These are phyloP conservation scores for Melangyna quadrimaculata DNA, from an alignment of 2,888 invertebrate genomes.

Conservation along the genomic window DNA sequence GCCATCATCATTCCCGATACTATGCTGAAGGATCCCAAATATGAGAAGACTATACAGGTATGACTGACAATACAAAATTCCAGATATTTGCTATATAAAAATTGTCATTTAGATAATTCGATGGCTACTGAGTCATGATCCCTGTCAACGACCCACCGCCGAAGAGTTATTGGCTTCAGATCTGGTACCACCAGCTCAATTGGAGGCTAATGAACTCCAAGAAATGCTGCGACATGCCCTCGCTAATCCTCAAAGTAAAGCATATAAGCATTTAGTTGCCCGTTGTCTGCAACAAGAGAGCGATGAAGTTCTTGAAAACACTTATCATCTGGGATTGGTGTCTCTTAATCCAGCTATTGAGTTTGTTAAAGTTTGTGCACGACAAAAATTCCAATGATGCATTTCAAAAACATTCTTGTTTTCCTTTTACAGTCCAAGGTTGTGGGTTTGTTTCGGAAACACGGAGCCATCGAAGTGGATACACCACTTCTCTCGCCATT, in stretches of 20 bases:
- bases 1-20: constrained; percentile 88
- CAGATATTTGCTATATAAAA: not conserved
- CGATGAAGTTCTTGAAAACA: constrained; percentile 84
- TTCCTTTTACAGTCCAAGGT: constrained; percentile 78
- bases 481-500: constrained; percentile 92
- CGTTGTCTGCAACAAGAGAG: constrained; percentile 80
- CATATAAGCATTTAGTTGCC: constrained; percentile 87
- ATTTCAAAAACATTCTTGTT: not conserved
- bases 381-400: no score
- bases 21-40: constrained; percentile 81
- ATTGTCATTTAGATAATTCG: constrained; percentile 81
- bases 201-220: constrained; percentile 92
- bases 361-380: no score
- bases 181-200: constrained; percentile 90
- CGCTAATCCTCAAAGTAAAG: constrained; percentile 89
- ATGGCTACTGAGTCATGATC: constrained; percentile 93
- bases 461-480: constrained; percentile 90
- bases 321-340: constrained; percentile 87
- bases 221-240: constrained; percentile 92
- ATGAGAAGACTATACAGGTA: constrained; percentile 83
- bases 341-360: constrained; percentile 80
- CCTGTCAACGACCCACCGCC: constrained; percentile 91
- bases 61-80: constrained; percentile 21
- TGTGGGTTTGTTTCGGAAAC: constrained; percentile 85
- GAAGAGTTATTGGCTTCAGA: constrained; percentile 91